Conservation (phyloP, 1,140 invertebrate genomes). For the Latrodectus geometricus region DNA sequence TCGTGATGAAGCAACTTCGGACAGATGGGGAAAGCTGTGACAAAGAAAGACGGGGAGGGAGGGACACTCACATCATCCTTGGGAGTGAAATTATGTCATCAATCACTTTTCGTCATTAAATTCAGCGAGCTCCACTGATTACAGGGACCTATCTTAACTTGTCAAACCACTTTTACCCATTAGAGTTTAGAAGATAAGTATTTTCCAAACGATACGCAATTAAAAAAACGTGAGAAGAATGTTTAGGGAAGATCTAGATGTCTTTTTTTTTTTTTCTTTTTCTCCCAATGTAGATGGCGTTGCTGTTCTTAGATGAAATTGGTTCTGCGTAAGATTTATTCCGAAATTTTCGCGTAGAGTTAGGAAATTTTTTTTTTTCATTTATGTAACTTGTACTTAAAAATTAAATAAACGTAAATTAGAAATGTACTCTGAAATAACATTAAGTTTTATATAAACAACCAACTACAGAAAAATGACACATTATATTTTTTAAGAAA, state of each 20-base stretch:
- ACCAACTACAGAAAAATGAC: too few species aligned
- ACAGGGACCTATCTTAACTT: slow-evolving; percentile 4
- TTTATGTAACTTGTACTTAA: too few species aligned
- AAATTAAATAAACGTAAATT: too few species aligned
- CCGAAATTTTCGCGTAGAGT: neutral
- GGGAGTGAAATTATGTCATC: slow-evolving; percentile 31
- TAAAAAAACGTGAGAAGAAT: neutral
- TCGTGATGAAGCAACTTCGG: neutral
- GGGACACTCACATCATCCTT: slow-evolving; percentile 1
- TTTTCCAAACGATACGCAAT: neutral
- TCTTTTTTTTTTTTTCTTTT: neutral
- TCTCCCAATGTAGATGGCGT: neutral
- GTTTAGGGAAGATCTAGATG: neutral
- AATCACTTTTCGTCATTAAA: slow-evolving; percentile 35
- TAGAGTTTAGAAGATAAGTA: neutral
- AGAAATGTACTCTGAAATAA: too few species aligned
- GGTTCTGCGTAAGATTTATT: neutral
- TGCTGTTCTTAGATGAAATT: neutral
- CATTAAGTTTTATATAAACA: too few species aligned
- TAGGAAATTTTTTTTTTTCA: too few species aligned
- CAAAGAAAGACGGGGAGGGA: neutral
- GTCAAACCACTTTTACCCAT: neutral
- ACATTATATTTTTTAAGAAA: too few species aligned
- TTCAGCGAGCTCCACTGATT: slow-evolving; percentile 26
- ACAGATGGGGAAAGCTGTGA: neutral